Evolutionary conservation across 2,888 invertebrate species (phyloP).

Genomic region (Merodon equestris): DNA sequence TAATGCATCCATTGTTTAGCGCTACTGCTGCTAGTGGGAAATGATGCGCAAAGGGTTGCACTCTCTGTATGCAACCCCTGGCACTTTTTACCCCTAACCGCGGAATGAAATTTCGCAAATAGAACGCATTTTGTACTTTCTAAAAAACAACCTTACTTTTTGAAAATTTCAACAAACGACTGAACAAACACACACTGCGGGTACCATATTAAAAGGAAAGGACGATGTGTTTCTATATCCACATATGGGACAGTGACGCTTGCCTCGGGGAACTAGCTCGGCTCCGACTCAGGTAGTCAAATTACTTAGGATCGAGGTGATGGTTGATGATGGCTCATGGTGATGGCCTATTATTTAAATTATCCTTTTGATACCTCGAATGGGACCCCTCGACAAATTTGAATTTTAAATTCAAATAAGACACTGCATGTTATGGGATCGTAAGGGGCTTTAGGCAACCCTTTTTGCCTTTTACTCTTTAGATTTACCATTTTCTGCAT

Average conservation of each 20-base stretch:
- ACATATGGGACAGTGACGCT: conserved; percentile 20
- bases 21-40: background rate
- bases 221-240: background rate
- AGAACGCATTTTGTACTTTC: conserved; percentile 47
- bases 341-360: conserved; percentile 68
- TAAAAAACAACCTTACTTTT: conserved; percentile 10
- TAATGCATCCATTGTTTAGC: conserved; percentile 68
- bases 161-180: conserved; percentile 44
- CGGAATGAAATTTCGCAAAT: conserved; percentile 62
- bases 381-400: conserved; percentile 60
- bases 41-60: conserved; percentile 38
- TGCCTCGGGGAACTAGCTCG: conserved; percentile 45
- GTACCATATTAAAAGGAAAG: too few relatives aligned
- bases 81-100: conserved; percentile 59
- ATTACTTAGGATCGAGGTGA: conserved; percentile 49
- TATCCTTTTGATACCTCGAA: conserved; percentile 56
- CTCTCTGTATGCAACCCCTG: conserved; percentile 57
- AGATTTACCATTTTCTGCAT: conserved; percentile 70
- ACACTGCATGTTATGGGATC: conserved; percentile 35
- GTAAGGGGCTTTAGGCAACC: conserved; percentile 56
- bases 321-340: conserved; percentile 13
- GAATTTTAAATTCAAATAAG: conserved; percentile 66
- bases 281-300: conserved; percentile 53
- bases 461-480: conserved; percentile 58
- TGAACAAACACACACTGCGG: conserved; percentile 35